phyloP scores from a whole-genome alignment of 2,888 invertebrate genomes.

The Xanthia icteritia region DNA sequence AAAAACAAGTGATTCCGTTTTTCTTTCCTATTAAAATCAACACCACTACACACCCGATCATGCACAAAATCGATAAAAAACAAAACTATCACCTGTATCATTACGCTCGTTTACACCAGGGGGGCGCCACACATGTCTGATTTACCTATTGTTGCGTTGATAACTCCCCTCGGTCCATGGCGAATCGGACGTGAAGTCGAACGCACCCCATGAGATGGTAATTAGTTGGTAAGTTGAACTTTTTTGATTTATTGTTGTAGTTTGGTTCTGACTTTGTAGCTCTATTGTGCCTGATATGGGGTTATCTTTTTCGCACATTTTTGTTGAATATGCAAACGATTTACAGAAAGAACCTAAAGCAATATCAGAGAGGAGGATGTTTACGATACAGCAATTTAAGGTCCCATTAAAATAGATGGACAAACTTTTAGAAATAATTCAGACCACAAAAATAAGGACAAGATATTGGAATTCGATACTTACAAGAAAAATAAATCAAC shows the following conservation, averaged over 20 bases:
- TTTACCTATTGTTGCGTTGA: slow-evolving; percentile 64
- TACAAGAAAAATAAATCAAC: no score
- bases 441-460: no score
- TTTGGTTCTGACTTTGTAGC: slow-evolving; percentile 30
- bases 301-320: slow-evolving; percentile 4
- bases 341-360: not conserved
- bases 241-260: slow-evolving; percentile 28
- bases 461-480: no score
- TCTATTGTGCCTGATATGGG: not conserved
- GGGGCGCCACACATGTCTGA: slow-evolving; percentile 69
- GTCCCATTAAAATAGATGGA: no score
- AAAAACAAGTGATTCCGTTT: not conserved
- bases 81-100: slow-evolving; percentile 64
- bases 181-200: slow-evolving; percentile 70
- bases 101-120: slow-evolving; percentile 54
- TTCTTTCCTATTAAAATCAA: slow-evolving; percentile 18
- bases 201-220: slow-evolving; percentile 61
- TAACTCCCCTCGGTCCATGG: slow-evolving; percentile 63
- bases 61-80: slow-evolving; percentile 47
- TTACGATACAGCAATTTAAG: not conserved
- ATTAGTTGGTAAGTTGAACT: slow-evolving; percentile 37
- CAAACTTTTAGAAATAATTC: no score
- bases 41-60: slow-evolving; percentile 5
- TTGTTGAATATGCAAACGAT: not conserved
- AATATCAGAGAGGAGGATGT: not conserved